A percentile compares a stretch with the other conserved stretches of the same genome.
These are phyloP conservation scores for Drosophila cognata DNA, from an alignment of 2,888 invertebrate species.

Conservation along the genomic window DNA sequence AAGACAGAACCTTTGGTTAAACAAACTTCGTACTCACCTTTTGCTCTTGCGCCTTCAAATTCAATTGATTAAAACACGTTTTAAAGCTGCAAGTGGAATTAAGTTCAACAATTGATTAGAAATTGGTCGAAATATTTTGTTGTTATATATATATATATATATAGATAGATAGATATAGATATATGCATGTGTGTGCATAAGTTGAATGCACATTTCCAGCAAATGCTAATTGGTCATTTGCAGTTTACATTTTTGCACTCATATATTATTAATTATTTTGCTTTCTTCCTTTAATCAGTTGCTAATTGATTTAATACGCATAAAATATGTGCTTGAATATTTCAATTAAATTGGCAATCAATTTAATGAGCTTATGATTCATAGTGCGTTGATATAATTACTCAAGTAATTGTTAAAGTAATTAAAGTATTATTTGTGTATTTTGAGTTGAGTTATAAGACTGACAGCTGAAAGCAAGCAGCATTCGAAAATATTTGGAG, in stretches of 20 bases:
- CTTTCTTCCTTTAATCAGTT: background rate
- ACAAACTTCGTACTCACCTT: slow-evolving; percentile 24
- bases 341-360: background rate
- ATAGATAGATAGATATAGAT: background rate
- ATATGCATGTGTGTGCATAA: background rate
- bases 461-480: too few species aligned
- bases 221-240: slow-evolving; percentile 9
- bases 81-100: slow-evolving; percentile 30
- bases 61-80: slow-evolving; percentile 1
- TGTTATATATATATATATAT: background rate
- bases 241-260: slow-evolving; percentile 12
- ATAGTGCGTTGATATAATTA: background rate
- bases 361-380: background rate
- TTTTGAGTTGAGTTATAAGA: background rate
- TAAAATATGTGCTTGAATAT: background rate
- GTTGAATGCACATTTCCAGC: background rate
- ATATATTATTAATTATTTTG: slow-evolving; percentile 1
- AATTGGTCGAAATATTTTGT: background rate
- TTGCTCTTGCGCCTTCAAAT: slow-evolving; percentile 10
- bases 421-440: background rate
- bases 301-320: background rate
- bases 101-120: slow-evolving; percentile 16
- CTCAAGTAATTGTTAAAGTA: background rate
- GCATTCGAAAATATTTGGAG: too few species aligned
- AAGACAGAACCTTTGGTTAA: slow-evolving; percentile 29